phyloP scores from a whole-genome alignment of 1,140 invertebrate genomes.

The Nylanderia fulva region DNA sequence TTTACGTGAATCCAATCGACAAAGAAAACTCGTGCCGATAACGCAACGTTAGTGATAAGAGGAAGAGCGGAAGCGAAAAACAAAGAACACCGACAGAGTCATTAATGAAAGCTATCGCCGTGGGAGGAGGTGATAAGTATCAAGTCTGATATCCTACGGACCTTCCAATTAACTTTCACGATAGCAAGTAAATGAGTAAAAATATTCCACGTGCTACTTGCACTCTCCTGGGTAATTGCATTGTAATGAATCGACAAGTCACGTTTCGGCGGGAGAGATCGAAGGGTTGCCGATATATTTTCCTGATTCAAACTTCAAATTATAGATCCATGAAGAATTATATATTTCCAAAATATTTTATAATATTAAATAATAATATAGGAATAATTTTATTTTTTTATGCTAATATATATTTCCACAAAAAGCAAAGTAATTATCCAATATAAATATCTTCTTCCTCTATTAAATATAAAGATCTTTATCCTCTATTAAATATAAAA shows the following conservation, averaged over 20 bases:
- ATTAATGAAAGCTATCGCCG: slow-evolving; percentile 25
- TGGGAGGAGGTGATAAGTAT: slow-evolving; percentile 31
- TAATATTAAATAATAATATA: slow-evolving; percentile 6
- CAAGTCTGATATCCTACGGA: not conserved
- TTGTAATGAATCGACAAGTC: slow-evolving; percentile 14
- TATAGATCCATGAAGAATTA: not conserved
- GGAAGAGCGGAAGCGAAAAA: slow-evolving; percentile 14
- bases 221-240: not conserved
- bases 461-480: too few species aligned
- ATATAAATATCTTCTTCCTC: too few species aligned
- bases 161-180: slow-evolving; percentile 45
- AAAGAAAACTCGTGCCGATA: slow-evolving; percentile 12
- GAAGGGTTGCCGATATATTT: not conserved
- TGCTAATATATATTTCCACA: not conserved
- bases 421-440: not conserved
- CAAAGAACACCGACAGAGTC: slow-evolving; percentile 18
- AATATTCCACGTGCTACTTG: not conserved
- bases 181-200: slow-evolving; percentile 31
- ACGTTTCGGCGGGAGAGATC: not conserved
- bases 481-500: too few species aligned
- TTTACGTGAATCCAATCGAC: slow-evolving; percentile 40
- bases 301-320: not conserved
- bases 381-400: too few species aligned
- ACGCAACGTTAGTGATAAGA: slow-evolving; percentile 24
- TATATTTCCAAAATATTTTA: not conserved